Base-by-base conservation (phyloP, 2,797 vertebrate genomes). In the Neostethus bicornis region DNA sequence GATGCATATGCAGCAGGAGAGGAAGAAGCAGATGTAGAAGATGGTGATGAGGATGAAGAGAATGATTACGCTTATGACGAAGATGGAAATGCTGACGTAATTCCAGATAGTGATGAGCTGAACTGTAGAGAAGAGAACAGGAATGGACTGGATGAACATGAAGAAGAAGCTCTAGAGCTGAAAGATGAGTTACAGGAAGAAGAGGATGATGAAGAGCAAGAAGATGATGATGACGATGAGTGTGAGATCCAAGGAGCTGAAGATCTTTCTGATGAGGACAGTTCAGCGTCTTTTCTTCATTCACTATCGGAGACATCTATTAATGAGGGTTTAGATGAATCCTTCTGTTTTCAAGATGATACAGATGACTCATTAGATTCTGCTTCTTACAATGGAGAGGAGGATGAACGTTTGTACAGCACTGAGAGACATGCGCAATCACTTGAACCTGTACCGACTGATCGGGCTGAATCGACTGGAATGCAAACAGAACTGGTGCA, bases 241-340 rank as follows among this genome's bases (percentile, higher is more conserved):
- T 89, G 85, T 1, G 71, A 81, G 29, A 75, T 59, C 42, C 90
- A 87, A 79, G 79, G 50, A 54, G 76, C 73, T 28, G 84, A 88
- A 31, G 88, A 90, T 67, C 85, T 84, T 25, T 79, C 80, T 63
- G 94, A 95, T 0, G 93, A 95, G 59, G 96, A 96, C 75, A 93
- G 94, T 2, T 98, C 96, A 0, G 93, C 92, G 14, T 98, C 96
- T 14, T 98, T 95, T 81, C 91, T 98, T 61, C 95, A 92, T 82
- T 97, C 96, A 0, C 92, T 98, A 66, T 99, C 97, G 0, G 97
- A 98, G 75, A 95, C 92, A 42, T 98, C 96, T 46, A 95, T 98
- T 73, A 93, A 95, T 0, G 95, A 98, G 72, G 95, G 95, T 0
- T 79, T 96, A 73, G 94, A 99, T 0, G 96, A 98, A 62, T 91